These are phyloP conservation scores for Holacanthus passer DNA, from an alignment of 2,113 vertebrate genomes.

Conservation along the genomic window DNA sequence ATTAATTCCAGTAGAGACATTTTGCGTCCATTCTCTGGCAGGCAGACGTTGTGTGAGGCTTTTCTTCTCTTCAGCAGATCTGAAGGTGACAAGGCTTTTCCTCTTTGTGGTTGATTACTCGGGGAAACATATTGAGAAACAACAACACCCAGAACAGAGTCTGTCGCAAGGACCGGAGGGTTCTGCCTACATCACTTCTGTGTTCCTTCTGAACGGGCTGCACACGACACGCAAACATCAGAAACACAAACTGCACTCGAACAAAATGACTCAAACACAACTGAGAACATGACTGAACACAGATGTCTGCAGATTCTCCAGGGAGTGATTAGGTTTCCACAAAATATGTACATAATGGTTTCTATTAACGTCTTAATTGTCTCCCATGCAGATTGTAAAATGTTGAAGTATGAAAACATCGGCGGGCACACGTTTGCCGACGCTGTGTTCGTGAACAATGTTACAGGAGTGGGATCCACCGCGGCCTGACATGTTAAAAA, in stretches of 20 bases:
- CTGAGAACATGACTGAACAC: too few relatives aligned
- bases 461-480: too few relatives aligned
- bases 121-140: background rate
- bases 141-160: background rate
- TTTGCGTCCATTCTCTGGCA: background rate
- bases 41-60: background rate
- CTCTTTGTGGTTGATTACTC: background rate
- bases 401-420: too few relatives aligned
- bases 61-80: background rate
- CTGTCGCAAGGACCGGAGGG: background rate
- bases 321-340: too few relatives aligned
- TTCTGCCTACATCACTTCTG: background rate
- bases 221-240: background rate
- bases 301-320: too few relatives aligned
- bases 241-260: background rate
- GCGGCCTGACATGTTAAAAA: too few relatives aligned
- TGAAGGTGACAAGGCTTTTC: background rate
- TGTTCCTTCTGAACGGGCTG: background rate
- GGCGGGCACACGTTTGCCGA: too few relatives aligned
- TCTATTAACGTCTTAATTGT: too few relatives aligned
- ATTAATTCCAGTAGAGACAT: constrained; percentile 1
- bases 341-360: too few relatives aligned
- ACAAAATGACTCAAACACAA: too few relatives aligned
- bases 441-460: too few relatives aligned
- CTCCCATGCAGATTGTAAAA: too few relatives aligned